These are phyloP conservation scores for Macroramphosus scolopax DNA, from an alignment of 2,797 vertebrate species.

Conservation along the genomic window DNA sequence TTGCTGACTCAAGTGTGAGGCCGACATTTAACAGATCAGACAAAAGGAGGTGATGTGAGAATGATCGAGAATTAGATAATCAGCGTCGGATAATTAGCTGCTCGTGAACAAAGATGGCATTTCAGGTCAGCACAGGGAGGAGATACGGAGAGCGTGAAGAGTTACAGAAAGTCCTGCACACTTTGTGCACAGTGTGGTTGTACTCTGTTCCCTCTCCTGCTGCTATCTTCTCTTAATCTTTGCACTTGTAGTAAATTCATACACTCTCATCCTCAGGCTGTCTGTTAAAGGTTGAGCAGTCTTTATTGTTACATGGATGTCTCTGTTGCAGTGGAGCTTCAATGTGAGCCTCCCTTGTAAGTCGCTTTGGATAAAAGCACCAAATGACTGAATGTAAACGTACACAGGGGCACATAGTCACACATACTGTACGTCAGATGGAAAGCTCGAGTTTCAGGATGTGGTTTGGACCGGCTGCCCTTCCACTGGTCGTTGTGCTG, in stretches of 20 bases:
- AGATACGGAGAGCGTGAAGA: conserved; percentile 17
- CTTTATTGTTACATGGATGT: too few relatives aligned
- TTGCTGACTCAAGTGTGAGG: conserved; percentile 53
- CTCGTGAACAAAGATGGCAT: conserved; percentile 35
- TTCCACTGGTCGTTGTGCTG: conserved; percentile 18
- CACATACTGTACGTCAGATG: conserved; percentile 19
- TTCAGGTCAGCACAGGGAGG: conserved; percentile 24
- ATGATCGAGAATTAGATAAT: conserved; percentile 44
- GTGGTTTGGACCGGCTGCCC: conserved; percentile 49
- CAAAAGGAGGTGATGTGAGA: conserved; percentile 61
- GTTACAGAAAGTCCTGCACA: conserved; percentile 12
- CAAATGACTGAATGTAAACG: too few relatives aligned
- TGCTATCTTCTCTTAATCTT: too few relatives aligned
- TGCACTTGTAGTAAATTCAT: too few relatives aligned
- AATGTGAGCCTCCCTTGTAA: too few relatives aligned
- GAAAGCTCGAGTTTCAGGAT: conserved; percentile 39
- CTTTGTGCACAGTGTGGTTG: conserved; percentile 43
- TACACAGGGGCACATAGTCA: too few relatives aligned
- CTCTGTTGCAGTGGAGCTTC: too few relatives aligned
- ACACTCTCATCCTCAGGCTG: too few relatives aligned
- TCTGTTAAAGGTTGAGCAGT: too few relatives aligned
- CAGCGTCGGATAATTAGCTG: conserved; percentile 34
- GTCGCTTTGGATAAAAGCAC: too few relatives aligned
- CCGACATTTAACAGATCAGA: conserved; percentile 60
- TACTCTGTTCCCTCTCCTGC: too few relatives aligned